Conservation (phyloP, 2,888 invertebrate genomes). For the Abrostola triplasia region DNA sequence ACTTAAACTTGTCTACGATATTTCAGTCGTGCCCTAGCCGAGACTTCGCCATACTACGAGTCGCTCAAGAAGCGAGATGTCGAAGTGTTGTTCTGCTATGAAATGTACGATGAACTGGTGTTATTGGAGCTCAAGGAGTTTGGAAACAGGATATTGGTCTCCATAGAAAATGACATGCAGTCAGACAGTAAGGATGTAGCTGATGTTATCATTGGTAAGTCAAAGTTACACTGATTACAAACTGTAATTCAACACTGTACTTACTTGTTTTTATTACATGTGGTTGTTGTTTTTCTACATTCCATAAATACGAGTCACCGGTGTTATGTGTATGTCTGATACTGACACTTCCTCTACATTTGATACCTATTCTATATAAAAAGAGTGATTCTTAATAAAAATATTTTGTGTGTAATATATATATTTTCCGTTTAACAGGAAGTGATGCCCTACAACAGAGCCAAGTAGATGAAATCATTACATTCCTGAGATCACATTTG, state of each 20-base stretch:
- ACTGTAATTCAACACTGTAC: neutral
- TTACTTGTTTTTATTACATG: too few relatives aligned
- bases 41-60: constrained; percentile 98
- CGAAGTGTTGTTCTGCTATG: constrained; percentile 98
- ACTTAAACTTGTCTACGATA: neutral
- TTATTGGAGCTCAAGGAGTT: constrained; percentile 96
- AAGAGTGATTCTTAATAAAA: constrained; percentile 3
- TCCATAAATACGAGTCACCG: too few relatives aligned
- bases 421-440: constrained; percentile 62
- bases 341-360: too few relatives aligned
- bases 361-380: neutral
- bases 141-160: constrained; percentile 92
- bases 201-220: constrained; percentile 89
- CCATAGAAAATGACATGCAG: constrained; percentile 98
- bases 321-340: too few relatives aligned
- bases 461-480: constrained; percentile 93
- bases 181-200: constrained; percentile 89
- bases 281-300: too few relatives aligned
- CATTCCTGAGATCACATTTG: constrained; percentile 93
- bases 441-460: constrained; percentile 91
- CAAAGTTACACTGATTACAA: neutral
- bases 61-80: constrained; percentile 95
- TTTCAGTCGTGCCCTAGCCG: constrained; percentile 95
- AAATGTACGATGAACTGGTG: constrained; percentile 98
- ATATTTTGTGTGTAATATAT: neutral